Evolutionary conservation across 2,797 vertebrate species (phyloP).

Genomic region (Sarcoramphus papa): DNA sequence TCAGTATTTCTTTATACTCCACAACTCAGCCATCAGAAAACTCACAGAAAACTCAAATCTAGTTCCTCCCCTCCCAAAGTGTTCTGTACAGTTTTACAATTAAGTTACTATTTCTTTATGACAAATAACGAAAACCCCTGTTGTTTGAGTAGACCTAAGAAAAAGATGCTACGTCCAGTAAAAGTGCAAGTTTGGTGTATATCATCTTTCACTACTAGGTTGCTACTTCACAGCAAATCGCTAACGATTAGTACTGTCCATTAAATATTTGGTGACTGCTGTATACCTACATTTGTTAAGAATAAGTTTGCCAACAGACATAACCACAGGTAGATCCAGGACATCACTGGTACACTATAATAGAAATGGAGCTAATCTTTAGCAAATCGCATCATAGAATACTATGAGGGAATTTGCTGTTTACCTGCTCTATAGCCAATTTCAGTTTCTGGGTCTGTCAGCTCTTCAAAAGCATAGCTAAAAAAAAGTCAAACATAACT

Average conservation of each 20-base stretch:
- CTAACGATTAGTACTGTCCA: neutral
- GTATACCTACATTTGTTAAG: neutral
- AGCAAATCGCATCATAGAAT: neutral
- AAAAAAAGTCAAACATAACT: neutral
- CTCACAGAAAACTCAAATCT: neutral
- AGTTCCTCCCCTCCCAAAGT: neutral
- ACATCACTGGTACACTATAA: neutral
- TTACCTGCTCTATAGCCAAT: neutral
- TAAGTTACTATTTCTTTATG: neutral
- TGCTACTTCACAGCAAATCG: neutral
- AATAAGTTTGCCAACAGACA: neutral
- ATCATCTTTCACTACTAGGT: neutral
- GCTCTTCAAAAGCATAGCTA: neutral
- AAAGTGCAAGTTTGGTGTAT: neutral
- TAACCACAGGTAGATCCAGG: neutral
- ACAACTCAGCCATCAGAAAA: slow-evolving; percentile 25
- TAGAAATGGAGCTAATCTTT: neutral
- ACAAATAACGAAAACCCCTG: neutral
- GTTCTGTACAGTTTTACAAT: neutral
- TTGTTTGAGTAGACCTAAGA: neutral
- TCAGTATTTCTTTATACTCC: neutral
- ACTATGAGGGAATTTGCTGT: neutral
- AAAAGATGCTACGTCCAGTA: neutral
- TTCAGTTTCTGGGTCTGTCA: neutral
- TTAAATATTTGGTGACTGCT: neutral